Conservation (phyloP, 2,888 invertebrate genomes). For the Eristalis tenax region DNA sequence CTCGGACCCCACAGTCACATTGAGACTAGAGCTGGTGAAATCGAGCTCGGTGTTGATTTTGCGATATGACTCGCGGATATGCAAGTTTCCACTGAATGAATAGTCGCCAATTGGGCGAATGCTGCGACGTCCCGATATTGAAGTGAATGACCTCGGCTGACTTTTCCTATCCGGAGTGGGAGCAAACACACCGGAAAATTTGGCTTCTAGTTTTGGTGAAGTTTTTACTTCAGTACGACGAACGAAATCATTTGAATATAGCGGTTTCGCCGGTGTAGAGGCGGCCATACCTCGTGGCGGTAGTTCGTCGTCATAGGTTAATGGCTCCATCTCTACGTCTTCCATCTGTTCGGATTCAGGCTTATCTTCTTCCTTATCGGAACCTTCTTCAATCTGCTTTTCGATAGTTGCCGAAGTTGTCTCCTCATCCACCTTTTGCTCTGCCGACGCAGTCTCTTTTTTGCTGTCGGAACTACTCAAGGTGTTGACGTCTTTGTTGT, state of each 20-base stretch:
- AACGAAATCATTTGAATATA: background rate
- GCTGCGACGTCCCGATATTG: constrained; percentile 79
- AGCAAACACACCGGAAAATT: constrained; percentile 69
- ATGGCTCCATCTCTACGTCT: constrained; percentile 77
- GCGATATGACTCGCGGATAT: constrained; percentile 76
- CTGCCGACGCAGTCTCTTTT: background rate
- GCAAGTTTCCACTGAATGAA: constrained; percentile 75
- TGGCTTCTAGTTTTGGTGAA: constrained; percentile 74
- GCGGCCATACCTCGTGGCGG: constrained; percentile 9
- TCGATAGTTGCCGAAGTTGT: background rate
- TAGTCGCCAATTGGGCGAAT: constrained; percentile 76
- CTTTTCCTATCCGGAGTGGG: constrained; percentile 74
- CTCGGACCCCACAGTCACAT: constrained; percentile 80
- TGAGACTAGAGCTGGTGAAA: constrained; percentile 77
- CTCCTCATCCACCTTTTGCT: background rate
- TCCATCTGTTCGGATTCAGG: constrained; percentile 56
- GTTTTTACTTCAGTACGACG: constrained; percentile 2
- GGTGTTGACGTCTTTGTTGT: constrained; percentile 15
- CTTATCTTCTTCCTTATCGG: constrained; percentile 11
- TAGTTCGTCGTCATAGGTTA: constrained; percentile 20
- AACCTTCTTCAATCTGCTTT: background rate
- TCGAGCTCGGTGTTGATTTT: constrained; percentile 78
- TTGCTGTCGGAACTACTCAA: constrained; percentile 17
- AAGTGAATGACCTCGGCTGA: constrained; percentile 74
- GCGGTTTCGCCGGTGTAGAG: constrained; percentile 53